Conservation (phyloP, 2,888 invertebrate genomes). For the Cremastinae sp. region DNA sequence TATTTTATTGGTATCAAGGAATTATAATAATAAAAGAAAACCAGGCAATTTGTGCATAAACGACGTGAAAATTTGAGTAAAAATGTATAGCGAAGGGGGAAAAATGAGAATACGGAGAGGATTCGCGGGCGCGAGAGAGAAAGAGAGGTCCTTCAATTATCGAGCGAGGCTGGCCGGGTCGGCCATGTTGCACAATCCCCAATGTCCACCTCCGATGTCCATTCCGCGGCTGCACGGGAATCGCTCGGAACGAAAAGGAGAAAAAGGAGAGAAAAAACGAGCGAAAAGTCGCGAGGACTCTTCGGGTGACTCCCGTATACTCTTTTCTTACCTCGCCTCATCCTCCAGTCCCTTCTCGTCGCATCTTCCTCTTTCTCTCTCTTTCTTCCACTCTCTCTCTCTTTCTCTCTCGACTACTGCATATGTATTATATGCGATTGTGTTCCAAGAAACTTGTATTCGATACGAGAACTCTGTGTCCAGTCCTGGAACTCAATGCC, state of each 20-base stretch:
- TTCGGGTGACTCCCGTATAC: no score
- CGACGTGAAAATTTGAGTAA: conserved; percentile 7
- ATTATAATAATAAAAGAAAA: no score
- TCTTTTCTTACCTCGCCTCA: not conserved
- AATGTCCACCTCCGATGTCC: conserved; percentile 74
- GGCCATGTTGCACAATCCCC: conserved; percentile 78
- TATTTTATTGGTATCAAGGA: no score
- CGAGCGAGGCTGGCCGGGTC: conserved; percentile 72
- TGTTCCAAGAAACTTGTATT: conserved; percentile 78
- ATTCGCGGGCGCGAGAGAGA: conserved; percentile 57
- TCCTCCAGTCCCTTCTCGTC: no score
- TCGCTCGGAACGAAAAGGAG: conserved; percentile 67
- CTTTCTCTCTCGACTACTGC: conserved; percentile 72
- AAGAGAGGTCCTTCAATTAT: conserved; percentile 75
- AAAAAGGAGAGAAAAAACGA: conserved; percentile 10
- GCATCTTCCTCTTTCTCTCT: conserved; percentile 18
- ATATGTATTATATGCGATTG: conserved; percentile 80
- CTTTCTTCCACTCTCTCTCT: conserved; percentile 48
- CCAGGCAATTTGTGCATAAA: not conserved
- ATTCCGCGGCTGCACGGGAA: conserved; percentile 70
- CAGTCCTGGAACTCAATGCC: conserved; percentile 59
- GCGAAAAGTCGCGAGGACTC: not conserved
- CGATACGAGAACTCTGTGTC: conserved; percentile 66
- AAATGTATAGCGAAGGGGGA: conserved; percentile 10
- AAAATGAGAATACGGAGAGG: conserved; percentile 29